Evolutionary conservation across 2,113 vertebrate genomes (phyloP), one percentile per base, ranked within the genome.

Genomic region (Coregonus clupeaformis): DNA sequence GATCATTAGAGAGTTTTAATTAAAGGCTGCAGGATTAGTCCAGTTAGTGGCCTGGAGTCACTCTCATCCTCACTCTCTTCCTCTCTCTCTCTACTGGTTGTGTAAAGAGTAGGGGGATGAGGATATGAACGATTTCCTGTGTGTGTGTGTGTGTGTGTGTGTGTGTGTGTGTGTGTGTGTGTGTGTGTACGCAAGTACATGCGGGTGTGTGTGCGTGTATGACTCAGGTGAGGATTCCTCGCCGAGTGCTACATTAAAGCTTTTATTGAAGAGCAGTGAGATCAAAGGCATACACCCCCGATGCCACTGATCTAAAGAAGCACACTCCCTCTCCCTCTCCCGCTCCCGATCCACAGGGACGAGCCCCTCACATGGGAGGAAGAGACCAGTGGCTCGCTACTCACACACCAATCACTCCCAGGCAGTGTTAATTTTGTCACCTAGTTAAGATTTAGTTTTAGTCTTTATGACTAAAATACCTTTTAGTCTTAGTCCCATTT

Each of bases 1-100:
- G 74, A 91, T 90, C 89, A 91, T 90, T 88, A 88, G 82, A 77
- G 86, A 64, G 77, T 90, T 92, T 91, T 90, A 91, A 91, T 92
- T 91, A 90, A 87, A 90, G 85, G 85, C 80, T 77, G 78, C 74
- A 85, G 83, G 82, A 90, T 86, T 88, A 89, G 82, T 82, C 77
- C 73, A 81, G 73, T 85, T 76, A 73, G 42, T 55, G 57, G 36
- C 77, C 85, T 84, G 78, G 75, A 85, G 78, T 82, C 80, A 80
- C 83, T 86, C 49, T 36, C 74, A 32, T 77, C 80, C 85, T 82
- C 79, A 69, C 66, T 42, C 70, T 79, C 75, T 73, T 78, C 80
- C 71, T 70, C 68, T 74, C 29, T 49, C 25, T 76, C 64, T 57
- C 72, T 84, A 22, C 68, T 65, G 42, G 59, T 79, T 72, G 32